Evolutionary conservation across 1,140 invertebrate genomes (phyloP).

Genomic region (Leptonema lineaticorne): DNA sequence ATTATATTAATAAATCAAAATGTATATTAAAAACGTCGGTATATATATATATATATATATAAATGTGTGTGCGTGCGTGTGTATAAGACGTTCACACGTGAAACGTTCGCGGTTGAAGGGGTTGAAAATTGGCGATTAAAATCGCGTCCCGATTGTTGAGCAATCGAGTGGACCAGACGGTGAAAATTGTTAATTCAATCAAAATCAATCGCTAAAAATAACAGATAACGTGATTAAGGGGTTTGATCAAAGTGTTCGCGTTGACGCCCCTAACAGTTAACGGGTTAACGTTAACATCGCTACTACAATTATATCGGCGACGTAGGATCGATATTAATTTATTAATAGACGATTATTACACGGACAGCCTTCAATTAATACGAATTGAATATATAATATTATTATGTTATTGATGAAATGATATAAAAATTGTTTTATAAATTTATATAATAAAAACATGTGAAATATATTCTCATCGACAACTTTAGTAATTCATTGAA

Average conservation of each 20-base stretch:
- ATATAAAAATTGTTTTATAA: too few species aligned
- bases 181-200: slow-evolving; percentile 37
- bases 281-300: background rate
- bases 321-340: too few species aligned
- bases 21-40: background rate
- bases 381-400: too few species aligned
- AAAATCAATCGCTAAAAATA: slow-evolving; percentile 35
- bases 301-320: too few species aligned
- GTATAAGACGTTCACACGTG: background rate
- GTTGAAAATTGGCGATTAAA: too few species aligned
- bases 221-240: slow-evolving; percentile 4
- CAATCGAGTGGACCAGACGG: slow-evolving; percentile 31
- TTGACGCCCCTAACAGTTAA: background rate
- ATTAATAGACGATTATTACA: too few species aligned
- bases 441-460: too few species aligned
- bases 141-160: slow-evolving; percentile 8
- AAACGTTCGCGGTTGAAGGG: slow-evolving; percentile 21
- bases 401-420: too few species aligned
- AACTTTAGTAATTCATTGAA: too few species aligned
- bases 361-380: too few species aligned
- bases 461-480: too few species aligned
- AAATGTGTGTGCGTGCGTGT: too few species aligned
- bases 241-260: slow-evolving; percentile 29
- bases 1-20: background rate
- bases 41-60: background rate